A percentile compares a stretch with the other conserved stretches of the same genome.
phyloP scores from a whole-genome alignment of 2,888 invertebrate species.

The Chalcis sispes region DNA sequence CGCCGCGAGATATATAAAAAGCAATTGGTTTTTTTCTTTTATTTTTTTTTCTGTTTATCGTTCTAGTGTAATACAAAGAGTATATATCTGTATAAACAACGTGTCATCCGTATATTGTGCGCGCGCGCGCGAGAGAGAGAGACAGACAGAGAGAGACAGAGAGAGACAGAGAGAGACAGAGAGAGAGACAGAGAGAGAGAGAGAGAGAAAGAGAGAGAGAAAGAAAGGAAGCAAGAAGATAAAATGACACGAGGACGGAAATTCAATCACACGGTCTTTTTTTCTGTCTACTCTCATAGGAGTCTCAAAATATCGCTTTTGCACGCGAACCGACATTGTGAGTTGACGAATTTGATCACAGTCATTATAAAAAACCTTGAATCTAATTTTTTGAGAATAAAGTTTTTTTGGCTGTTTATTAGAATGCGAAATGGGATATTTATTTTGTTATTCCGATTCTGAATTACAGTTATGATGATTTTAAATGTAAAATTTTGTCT shows the following conservation, averaged over 20 bases:
- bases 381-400: too few species aligned
- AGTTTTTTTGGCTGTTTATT: too few species aligned
- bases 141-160: too few species aligned
- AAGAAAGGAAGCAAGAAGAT: too few species aligned
- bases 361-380: slow-evolving; percentile 4
- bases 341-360: slow-evolving; percentile 13
- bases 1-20: slow-evolving; percentile 6
- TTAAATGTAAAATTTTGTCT: too few species aligned
- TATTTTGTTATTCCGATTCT: too few species aligned
- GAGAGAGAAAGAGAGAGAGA: not conserved
- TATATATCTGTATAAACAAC: not conserved
- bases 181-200: too few species aligned
- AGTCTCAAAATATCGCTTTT: not conserved
- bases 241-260: not conserved
- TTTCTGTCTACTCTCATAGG: not conserved
- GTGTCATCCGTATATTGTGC: not conserved
- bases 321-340: slow-evolving; percentile 3
- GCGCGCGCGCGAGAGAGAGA: too few species aligned
- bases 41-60: not conserved
- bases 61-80: not conserved
- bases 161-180: too few species aligned
- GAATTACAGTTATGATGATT: too few species aligned
- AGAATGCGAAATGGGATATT: too few species aligned
- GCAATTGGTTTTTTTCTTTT: not conserved
- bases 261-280: slow-evolving; percentile 22